Base-by-base conservation (phyloP, 2,797 vertebrate genomes). In the Smutsia gigantea region DNA sequence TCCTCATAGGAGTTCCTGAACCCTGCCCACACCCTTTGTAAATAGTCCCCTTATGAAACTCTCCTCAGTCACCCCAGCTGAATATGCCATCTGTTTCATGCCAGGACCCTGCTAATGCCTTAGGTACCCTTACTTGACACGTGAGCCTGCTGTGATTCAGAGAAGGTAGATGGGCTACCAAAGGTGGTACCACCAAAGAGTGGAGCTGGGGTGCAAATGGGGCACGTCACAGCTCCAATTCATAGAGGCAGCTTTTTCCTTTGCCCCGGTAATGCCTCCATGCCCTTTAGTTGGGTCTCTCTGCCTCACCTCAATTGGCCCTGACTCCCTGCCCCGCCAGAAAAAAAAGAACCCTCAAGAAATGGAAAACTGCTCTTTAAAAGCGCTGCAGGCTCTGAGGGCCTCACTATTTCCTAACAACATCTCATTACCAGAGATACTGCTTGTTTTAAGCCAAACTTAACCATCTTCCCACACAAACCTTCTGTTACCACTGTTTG, bases 371-470 rank as follows among this genome's bases (percentile, higher is more conserved):
- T 10, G 37, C 83, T 74, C 49, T 96, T 94, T 97, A 90, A 42
- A 93, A 93, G 75, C 10, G 29, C 87, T 69, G 15, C 39, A 75
- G 46, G 95, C 89, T 10, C 83, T 2, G 13, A 61, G 87, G 84
- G 77, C 93, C 83, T 79, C 93, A 31, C 86, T 75, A 69, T 96
- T 98, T 98, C 97, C 97, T 96, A 93, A 96, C 97, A 96, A 93
- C 97, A 95, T 96, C 96, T 98, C 96, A 97, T 98, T 97, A 97
- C 96, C 96, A 95, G 90, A 97, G 98, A 97, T 94, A 90, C 95
- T 96, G 98, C 98, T 98, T 97, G 97, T 98, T 98, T 98, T 98
- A 98, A 97, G 96, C 96, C 97, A 94, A 96, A 97, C 97, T 92
- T 90, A 87, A 68, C 95, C 96, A 94, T 94, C 98, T 97, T 97